phyloP scores from a whole-genome alignment of 2,113 vertebrate genomes.

The Salvelinus fontinalis region DNA sequence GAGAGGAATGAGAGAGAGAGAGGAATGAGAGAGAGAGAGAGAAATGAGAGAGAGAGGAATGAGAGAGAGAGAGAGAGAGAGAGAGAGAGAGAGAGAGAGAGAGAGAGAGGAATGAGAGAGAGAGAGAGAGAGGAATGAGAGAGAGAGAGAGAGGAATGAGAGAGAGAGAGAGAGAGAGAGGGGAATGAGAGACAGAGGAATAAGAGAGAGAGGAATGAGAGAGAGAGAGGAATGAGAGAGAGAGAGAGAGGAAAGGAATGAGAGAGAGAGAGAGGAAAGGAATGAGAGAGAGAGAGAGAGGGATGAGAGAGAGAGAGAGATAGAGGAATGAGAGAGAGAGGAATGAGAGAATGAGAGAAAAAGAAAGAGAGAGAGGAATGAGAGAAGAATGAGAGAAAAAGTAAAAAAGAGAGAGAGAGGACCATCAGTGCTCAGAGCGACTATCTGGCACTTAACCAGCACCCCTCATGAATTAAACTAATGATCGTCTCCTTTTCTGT shows the following conservation, averaged over 20 bases:
- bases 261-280: conserved; percentile 2
- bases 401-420: conserved; percentile 11
- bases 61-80: too few species aligned
- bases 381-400: conserved; percentile 24
- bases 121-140: conserved; percentile 4
- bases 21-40: conserved; percentile 3
- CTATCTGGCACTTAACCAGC: conserved; percentile 69
- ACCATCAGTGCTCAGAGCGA: conserved; percentile 63
- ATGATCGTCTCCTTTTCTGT: conserved; percentile 68
- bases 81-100: too few species aligned
- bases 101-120: not conserved
- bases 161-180: conserved; percentile 10
- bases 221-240: conserved; percentile 20
- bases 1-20: conserved; percentile 39
- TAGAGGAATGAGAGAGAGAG: conserved; percentile 8
- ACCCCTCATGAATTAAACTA: conserved; percentile 75
- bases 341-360: conserved; percentile 15
- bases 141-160: conserved; percentile 6
- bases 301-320: not conserved
- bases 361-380: conserved; percentile 47
- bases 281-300: conserved; percentile 29
- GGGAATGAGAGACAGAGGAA: conserved; percentile 4
- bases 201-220: conserved; percentile 12
- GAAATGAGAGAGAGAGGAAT: conserved; percentile 6
- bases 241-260: too few species aligned